phyloP scores from a whole-genome alignment of 2,797 vertebrate genomes.

The Muscicapa striata region DNA sequence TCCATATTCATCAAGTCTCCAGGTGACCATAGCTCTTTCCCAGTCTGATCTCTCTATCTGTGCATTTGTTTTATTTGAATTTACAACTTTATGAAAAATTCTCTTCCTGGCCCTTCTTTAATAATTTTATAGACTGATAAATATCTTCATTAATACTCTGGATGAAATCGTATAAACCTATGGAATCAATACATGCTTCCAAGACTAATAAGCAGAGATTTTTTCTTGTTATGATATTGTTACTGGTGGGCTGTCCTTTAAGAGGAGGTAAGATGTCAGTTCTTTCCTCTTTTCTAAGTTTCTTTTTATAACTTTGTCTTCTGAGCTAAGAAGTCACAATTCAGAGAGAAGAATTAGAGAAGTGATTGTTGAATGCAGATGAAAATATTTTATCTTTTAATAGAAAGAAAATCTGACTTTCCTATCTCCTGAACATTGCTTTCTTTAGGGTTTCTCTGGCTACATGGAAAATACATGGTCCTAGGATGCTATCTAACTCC shows the following conservation, averaged over 20 bases:
- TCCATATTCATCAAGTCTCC: background rate
- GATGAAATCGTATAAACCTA: background rate
- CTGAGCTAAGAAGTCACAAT: background rate
- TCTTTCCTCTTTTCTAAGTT: background rate
- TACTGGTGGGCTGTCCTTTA: background rate
- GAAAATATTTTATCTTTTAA: background rate
- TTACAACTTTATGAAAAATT: background rate
- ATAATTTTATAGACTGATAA: background rate
- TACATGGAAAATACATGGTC: background rate
- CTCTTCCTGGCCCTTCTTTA: background rate
- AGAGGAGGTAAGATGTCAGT: background rate
- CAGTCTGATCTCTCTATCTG: background rate
- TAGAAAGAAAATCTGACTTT: background rate
- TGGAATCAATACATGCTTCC: background rate
- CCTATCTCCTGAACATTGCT: rapidly evolving
- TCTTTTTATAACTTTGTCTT: background rate
- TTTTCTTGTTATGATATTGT: background rate
- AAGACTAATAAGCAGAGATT: background rate
- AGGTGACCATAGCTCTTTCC: background rate
- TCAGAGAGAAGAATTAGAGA: background rate
- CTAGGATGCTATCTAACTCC: background rate
- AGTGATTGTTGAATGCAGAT: background rate
- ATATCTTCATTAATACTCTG: background rate
- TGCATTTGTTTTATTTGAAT: background rate
- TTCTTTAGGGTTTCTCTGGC: background rate